Evolutionary conservation across 2,888 invertebrate species (phyloP).

Genomic region (Punctoribates punctum): DNA sequence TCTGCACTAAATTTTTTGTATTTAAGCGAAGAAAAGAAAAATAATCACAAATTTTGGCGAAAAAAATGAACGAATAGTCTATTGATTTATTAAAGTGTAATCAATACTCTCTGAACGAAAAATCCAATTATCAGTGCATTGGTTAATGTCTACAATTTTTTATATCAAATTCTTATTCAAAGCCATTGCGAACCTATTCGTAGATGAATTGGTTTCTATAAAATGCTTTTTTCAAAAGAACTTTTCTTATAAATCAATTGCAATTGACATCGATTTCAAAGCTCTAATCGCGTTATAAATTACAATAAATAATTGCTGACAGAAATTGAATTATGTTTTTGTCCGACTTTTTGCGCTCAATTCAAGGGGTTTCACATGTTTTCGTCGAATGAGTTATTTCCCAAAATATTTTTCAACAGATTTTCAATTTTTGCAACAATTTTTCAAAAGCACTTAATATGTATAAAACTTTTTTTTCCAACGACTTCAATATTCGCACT

Average conservation of each 20-base stretch:
- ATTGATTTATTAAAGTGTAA: conserved; percentile 13
- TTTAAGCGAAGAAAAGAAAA: neutral
- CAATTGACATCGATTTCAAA: conserved; percentile 15
- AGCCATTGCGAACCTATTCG: neutral
- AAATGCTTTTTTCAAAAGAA: neutral
- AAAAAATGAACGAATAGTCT: conserved; percentile 5
- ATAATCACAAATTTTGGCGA: neutral
- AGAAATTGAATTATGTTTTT: conserved; percentile 13
- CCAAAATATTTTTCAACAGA: neutral
- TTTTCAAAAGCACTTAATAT: conserved; percentile 10
- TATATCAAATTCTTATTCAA: conserved; percentile 4
- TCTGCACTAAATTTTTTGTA: neutral
- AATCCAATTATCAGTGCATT: conserved; percentile 5
- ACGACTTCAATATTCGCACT: neutral
- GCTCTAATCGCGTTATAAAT: conserved; percentile 14
- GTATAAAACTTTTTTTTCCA: neutral
- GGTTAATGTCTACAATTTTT: neutral
- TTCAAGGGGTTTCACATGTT: neutral
- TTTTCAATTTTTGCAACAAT: neutral
- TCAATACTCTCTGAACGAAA: neutral
- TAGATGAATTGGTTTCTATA: neutral
- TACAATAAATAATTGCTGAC: conserved; percentile 18
- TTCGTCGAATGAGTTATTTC: neutral
- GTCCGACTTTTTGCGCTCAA: neutral
- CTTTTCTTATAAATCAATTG: conserved; percentile 18